Conservation (phyloP, 2,888 invertebrate genomes). For the Entomobrya proxima region DNA sequence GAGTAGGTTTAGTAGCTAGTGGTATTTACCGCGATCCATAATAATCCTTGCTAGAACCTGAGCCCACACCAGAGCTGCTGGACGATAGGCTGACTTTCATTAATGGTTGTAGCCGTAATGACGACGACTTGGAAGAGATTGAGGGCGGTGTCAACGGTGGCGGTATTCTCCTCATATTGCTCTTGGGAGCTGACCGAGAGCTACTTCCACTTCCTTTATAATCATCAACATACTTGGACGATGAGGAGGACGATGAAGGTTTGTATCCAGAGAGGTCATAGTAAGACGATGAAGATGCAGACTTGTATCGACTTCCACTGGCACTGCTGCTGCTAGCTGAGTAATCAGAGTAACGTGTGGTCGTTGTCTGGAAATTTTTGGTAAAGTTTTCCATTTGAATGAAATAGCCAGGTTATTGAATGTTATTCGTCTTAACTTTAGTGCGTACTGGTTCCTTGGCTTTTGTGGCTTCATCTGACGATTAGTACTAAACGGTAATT, state of each 20-base stretch:
- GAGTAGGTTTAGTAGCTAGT: constrained; percentile 67
- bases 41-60: constrained; percentile 72
- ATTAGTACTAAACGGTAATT: constrained; percentile 54
- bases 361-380: constrained; percentile 72
- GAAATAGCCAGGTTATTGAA: constrained; percentile 55
- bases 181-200: constrained; percentile 64
- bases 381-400: constrained; percentile 71
- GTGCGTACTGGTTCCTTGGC: constrained; percentile 58
- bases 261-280: constrained; percentile 68
- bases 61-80: constrained; percentile 60
- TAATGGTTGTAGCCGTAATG: constrained; percentile 65
- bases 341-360: constrained; percentile 69
- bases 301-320: constrained; percentile 67
- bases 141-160: constrained; percentile 72
- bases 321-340: constrained; percentile 51
- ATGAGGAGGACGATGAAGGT: constrained; percentile 56
- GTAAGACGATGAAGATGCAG: constrained; percentile 58
- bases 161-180: constrained; percentile 74
- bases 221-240: constrained; percentile 67
- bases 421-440: constrained; percentile 55
- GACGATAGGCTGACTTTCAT: constrained; percentile 69
- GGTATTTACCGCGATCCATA: constrained; percentile 75
- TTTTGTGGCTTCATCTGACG: constrained; percentile 45
- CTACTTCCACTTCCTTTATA: constrained; percentile 65
- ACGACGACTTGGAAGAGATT: constrained; percentile 58